phyloP scores from a whole-genome alignment of 2,113 vertebrate genomes.

The Ceyx margarethae region DNA sequence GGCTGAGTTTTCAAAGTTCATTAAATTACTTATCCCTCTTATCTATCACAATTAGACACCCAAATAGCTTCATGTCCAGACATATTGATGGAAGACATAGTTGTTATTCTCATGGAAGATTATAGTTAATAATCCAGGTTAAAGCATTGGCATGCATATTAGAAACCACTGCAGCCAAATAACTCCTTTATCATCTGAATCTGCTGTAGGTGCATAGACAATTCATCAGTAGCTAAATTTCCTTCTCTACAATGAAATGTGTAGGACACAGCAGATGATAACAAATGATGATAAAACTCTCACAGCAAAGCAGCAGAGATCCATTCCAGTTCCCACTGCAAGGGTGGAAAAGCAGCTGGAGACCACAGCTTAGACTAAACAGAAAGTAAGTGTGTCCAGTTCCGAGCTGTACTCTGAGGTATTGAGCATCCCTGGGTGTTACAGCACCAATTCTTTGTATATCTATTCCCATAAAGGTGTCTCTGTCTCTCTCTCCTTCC shows the following conservation, averaged over 20 bases:
- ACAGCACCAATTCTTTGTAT: not conserved
- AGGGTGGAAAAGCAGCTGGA: not conserved
- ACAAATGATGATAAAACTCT: not conserved
- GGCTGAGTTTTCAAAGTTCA: not conserved
- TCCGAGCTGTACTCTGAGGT: not conserved
- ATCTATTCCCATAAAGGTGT: not conserved
- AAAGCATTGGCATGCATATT: not conserved
- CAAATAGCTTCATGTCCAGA: constrained; percentile 24
- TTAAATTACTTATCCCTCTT: not conserved
- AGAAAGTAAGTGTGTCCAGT: not conserved
- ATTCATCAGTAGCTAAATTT: not conserved
- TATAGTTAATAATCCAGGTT: constrained; percentile 30
- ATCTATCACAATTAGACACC: not conserved
- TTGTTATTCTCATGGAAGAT: not conserved
- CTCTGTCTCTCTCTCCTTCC: not conserved
- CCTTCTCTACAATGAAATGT: rapidly evolving
- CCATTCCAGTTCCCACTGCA: not conserved
- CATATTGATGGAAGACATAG: not conserved
- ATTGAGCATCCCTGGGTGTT: not conserved
- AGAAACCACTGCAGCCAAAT: not conserved
- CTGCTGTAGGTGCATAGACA: not conserved
- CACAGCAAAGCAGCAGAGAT: not conserved
- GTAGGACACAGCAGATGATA: not conserved
- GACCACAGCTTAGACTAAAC: not conserved
- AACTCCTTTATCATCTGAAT: not conserved